Evolutionary conservation across 2,797 vertebrate genomes (phyloP).

Genomic region (Diceros bicornis): DNA sequence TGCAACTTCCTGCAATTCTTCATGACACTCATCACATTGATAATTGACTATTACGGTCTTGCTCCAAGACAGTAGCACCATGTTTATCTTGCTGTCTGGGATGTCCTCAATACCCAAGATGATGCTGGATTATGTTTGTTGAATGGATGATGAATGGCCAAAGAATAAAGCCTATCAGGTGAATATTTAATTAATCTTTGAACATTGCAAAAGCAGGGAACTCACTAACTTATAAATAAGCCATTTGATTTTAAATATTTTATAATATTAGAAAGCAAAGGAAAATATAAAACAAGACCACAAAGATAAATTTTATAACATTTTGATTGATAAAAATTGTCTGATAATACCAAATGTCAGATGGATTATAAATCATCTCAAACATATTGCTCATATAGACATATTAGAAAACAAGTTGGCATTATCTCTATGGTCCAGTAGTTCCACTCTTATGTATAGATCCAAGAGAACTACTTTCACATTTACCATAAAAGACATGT

Average conservation of each 20-base stretch:
- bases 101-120: neutral
- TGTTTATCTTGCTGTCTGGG: neutral
- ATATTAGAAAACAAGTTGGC: neutral
- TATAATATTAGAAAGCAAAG: conserved; percentile 14
- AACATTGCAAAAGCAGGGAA: neutral
- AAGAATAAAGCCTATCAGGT: neutral
- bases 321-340: conserved; percentile 11
- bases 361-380: neutral
- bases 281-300: neutral
- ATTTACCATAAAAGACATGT: neutral
- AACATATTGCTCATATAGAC: neutral
- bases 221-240: conserved; percentile 14
- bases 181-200: conserved; percentile 31
- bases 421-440: neutral
- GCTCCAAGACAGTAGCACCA: neutral
- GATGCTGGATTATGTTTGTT: conserved; percentile 6
- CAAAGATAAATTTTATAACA: neutral
- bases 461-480: neutral
- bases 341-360: neutral
- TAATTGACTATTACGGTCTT: neutral
- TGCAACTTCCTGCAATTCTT: neutral
- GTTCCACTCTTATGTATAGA: neutral
- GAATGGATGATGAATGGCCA: neutral
- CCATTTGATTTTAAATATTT: conserved; percentile 13
- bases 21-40: neutral